Base-by-base conservation (phyloP, 1,140 invertebrate species). In the Drosophila athabasca region DNA sequence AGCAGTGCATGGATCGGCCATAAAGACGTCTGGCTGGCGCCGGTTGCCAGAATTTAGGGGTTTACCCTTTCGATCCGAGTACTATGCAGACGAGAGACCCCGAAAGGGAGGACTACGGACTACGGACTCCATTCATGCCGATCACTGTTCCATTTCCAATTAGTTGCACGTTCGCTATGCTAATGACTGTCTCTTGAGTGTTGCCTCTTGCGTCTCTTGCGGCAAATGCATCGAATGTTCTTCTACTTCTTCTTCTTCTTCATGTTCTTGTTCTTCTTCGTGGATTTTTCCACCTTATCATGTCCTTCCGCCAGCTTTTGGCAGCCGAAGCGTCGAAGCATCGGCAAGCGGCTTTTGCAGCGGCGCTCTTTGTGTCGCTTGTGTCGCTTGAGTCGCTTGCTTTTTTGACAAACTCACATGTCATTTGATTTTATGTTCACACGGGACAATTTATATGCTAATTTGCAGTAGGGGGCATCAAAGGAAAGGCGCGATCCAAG, bases 391-490 rank as follows among this genome's bases (percentile, higher is more conserved):
- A 66, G 65, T 26, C 48, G 17, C 59, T 58, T 15, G 31, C 35
- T 62, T 76, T 80, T 87, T 85, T 87, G 82, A 85, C 81, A 88
- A 85, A 88, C 84, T 88, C 64, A 79, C 83, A 88, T 88, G 83
- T 88, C 83, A 88, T 88, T 88, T 88, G 79, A 83, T 64, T 88
- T 88, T 88, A 88, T 88, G 83, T 88, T 88, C 83, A 83, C 83
- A 88, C 83, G 83, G 83, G 83, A 88, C 83, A 88, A 88, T 88
- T 88, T 88, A 88, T 88, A 88, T 88, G 83, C 84, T 88, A 88
- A 88, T 88, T 88, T 76, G 79, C 83, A 76, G 79, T 83, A 39
- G 35, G 35, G 79, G 60, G 72, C 83, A 87, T 87, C 83, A 87
- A 87, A 88, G 83, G 71, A 39, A 13, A 39, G 35, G 35, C 35